Evolutionary conservation across 1,140 invertebrate genomes (phyloP), one percentile per base, ranked within the genome.

Genomic region (Caerostris darwini): DNA sequence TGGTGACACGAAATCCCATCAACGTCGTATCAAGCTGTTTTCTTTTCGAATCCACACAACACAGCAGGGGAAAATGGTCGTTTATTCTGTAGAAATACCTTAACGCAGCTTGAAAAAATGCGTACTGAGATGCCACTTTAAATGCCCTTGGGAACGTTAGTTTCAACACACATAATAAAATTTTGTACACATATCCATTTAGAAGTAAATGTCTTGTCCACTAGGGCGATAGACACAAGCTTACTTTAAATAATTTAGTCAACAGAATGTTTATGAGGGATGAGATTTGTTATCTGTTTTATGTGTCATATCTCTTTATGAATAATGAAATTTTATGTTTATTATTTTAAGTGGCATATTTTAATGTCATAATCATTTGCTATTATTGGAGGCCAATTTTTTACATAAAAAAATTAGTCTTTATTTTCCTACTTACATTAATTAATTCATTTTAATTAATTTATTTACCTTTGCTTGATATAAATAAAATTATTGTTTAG

Each of bases 21-120:
- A 90, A 69, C 88, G 67, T 69, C 88, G 88, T 90, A 90, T 90
- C 88, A 90, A 90, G 88, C 88, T 90, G 88, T 71, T 56, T 90
- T 90, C 56, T 90, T 10, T 71, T 56, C 19, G 5, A n/a, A 87
- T 7, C 59, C 19, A n/a, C 10, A 56, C 14, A 19, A 57, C 12
- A 10, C n/a, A 19, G 5, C 17, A 50, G 17, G 34, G 12, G 34
- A 87, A 87, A 87, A 87, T 87, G 59, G 58, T 61, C 19, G 85
- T 64, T 87, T 50, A 61, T 87, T 87, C 59, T 87, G 61, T 64
- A n/a, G 7, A 64, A 87, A 87, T 12, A 10, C 57, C 57, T 50
- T 61, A 87, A 87, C 59, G 53, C 85, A 58, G 82, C 56, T 87
- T 87, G 57, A 64, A 64, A 64, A 64, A 64, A 87, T n/a, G 8